Percentiles rank a stretch among this genome's conserved stretches.
Evolutionary conservation across 2,797 vertebrate genomes (phyloP).

Genomic region (Enteromius unitaeniatus): DNA sequence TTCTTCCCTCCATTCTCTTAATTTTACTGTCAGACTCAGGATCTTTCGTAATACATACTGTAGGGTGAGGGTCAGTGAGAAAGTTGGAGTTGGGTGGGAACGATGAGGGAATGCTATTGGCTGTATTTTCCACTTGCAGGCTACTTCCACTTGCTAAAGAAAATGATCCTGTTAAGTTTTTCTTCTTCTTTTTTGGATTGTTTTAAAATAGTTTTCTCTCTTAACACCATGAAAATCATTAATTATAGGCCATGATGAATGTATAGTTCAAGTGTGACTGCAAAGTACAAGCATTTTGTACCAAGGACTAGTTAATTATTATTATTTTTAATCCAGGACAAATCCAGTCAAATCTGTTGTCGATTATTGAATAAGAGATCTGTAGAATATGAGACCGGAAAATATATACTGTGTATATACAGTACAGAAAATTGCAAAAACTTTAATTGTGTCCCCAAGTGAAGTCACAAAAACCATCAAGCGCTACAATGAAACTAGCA

Average conservation of each 20-base stretch:
- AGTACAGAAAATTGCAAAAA: too few species aligned
- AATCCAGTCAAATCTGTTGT: neutral
- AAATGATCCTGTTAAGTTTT: neutral
- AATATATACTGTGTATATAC: too few species aligned
- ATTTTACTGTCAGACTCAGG: conserved; percentile 41
- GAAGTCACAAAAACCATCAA: too few species aligned
- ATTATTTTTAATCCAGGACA: neutral
- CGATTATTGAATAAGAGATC: neutral
- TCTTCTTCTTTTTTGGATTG: neutral
- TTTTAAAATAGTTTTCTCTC: neutral
- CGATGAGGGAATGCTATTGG: conserved; percentile 75
- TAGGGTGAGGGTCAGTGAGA: conserved; percentile 71
- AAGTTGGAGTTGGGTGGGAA: conserved; percentile 55
- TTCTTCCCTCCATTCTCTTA: neutral
- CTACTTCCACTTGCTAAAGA: conserved; percentile 67
- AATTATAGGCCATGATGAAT: neutral
- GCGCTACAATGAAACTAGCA: too few species aligned
- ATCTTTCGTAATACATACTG: conserved; percentile 67
- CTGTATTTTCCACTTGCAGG: conserved; percentile 70
- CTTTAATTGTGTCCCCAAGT: too few species aligned
- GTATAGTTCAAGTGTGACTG: too few species aligned
- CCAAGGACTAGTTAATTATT: neutral
- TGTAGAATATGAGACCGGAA: neutral
- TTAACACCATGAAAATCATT: neutral
- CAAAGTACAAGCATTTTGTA: neutral